Conservation (phyloP, 2,113 vertebrate genomes). For the Psilopogon haemacephalus region DNA sequence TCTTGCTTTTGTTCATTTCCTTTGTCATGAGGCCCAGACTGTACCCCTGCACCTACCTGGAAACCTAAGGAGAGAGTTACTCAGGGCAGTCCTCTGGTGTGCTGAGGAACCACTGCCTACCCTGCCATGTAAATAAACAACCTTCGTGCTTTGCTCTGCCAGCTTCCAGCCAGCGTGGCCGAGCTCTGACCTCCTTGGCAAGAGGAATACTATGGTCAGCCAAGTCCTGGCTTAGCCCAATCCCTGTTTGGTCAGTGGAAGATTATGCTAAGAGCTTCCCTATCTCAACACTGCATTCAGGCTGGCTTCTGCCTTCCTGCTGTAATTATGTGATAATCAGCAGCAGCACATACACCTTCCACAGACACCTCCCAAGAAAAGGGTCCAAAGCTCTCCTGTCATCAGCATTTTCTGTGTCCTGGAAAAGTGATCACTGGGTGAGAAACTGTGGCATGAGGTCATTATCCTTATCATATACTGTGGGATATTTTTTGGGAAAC, state of each 20-base stretch:
- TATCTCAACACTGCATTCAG: background rate
- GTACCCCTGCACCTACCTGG: background rate
- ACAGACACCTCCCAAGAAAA: background rate
- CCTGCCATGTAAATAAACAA: background rate
- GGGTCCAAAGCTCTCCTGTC: background rate
- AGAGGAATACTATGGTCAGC: background rate
- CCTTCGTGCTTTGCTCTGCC: background rate
- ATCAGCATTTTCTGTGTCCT: background rate
- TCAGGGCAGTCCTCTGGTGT: background rate
- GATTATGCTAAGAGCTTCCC: conserved; percentile 20
- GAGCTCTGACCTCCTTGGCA: conserved; percentile 23
- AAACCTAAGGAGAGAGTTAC: background rate
- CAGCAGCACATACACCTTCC: background rate
- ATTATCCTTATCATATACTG: conserved; percentile 18
- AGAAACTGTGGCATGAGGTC: background rate
- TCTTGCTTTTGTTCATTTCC: background rate
- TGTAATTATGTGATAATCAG: background rate
- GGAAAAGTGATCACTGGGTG: background rate
- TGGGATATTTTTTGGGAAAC: conserved; percentile 19
- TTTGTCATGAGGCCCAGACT: background rate
- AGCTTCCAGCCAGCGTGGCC: background rate
- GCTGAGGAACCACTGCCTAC: background rate
- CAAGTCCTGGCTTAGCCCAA: conserved; percentile 1
- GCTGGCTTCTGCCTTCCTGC: conserved; percentile 7
- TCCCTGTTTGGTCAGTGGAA: background rate